Conservation (phyloP, 92 coral and sea anemone genomes). For the Chrysogorgia sp. region DNA sequence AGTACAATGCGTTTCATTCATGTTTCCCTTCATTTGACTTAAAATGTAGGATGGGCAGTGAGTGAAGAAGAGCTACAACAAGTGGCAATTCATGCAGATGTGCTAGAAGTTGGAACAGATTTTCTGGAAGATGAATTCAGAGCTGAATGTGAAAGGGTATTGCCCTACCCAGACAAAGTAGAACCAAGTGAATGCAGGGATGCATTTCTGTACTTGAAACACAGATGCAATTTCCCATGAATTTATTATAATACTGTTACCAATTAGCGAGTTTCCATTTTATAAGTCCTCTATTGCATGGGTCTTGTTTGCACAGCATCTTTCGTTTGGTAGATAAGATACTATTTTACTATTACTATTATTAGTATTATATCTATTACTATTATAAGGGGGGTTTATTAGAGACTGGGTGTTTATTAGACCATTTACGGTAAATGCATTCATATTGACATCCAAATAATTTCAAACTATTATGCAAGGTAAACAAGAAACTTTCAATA, state of each 20-base stretch:
- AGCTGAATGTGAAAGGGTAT: not conserved
- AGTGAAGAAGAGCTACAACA: not conserved
- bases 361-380: no score
- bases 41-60: slow-evolving; percentile 1
- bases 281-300: no score
- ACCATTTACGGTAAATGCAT: no score
- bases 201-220: slow-evolving; percentile 16
- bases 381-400: no score
- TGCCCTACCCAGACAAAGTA: slow-evolving; percentile 14
- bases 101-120: not conserved
- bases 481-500: no score
- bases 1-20: not conserved
- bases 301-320: no score
- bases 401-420: no score
- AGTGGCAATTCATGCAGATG: slow-evolving; percentile 6
- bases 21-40: not conserved
- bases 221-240: slow-evolving; percentile 1
- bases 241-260: not conserved
- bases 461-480: no score
- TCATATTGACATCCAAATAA: no score
- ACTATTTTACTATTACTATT: no score
- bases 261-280: no score
- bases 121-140: slow-evolving; percentile 1
- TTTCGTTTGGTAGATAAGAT: no score
- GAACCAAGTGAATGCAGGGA: slow-evolving; percentile 20